Evolutionary conservation across 2,888 invertebrate species (phyloP).

Genomic region (Cantharis lateralis): DNA sequence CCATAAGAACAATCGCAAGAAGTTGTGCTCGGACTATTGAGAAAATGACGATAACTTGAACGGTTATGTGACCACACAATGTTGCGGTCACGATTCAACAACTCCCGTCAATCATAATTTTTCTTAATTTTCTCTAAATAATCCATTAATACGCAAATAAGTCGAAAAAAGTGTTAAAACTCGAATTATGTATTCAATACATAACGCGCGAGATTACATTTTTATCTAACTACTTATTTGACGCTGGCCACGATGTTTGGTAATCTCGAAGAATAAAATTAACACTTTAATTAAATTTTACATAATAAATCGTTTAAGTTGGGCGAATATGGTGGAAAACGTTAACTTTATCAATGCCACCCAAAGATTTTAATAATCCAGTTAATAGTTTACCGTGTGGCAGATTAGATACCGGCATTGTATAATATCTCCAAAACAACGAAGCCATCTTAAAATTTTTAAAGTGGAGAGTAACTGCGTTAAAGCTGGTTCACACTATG

Average conservation of each 20-base stretch:
- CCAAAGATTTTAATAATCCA: conserved; percentile 16
- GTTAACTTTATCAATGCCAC: conserved; percentile 13
- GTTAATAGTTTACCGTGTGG: conserved; percentile 1
- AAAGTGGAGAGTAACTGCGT: not conserved
- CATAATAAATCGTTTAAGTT: conserved; percentile 3
- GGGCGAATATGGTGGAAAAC: not conserved
- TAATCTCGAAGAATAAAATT: not conserved
- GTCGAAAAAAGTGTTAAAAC: not conserved
- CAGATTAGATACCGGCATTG: conserved; percentile 18
- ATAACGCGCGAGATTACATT: not conserved
- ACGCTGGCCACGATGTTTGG: not conserved
- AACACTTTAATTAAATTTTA: conserved; percentile 15
- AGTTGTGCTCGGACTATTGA: conserved; percentile 42
- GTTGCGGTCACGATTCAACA: conserved; percentile 34
- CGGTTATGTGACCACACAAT: conserved; percentile 47
- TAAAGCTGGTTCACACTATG: too few relatives aligned
- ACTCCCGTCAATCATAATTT: conserved; percentile 46
- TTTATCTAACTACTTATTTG: not conserved
- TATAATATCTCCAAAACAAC: conserved; percentile 11
- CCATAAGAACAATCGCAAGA: conserved; percentile 46
- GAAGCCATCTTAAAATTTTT: conserved; percentile 20
- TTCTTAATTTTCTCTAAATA: conserved; percentile 30
- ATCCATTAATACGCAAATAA: not conserved
- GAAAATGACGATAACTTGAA: conserved; percentile 46
- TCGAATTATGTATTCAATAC: not conserved